Evolutionary conservation across 2,888 invertebrate genomes (phyloP).

Genomic region (Coenonympha arcania): DNA sequence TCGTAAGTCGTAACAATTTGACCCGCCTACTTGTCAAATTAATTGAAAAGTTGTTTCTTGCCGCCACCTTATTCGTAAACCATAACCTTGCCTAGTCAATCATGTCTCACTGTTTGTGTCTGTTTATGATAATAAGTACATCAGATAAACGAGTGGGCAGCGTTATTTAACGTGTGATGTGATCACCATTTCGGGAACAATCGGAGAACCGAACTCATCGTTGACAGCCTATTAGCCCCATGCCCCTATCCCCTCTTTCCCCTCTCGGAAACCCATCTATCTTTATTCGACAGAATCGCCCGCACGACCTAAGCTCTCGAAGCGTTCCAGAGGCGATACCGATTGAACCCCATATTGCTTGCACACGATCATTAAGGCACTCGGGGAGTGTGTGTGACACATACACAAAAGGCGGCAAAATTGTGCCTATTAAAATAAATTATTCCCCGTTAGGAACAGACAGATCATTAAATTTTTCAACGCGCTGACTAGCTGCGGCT

Average conservation of each 20-base stretch:
- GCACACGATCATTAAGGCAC: constrained; percentile 36
- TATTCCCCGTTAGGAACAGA: constrained; percentile 36
- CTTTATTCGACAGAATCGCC: constrained; percentile 64
- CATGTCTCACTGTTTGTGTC: constrained; percentile 10
- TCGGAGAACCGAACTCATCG: constrained; percentile 51
- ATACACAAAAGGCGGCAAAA: constrained; percentile 45
- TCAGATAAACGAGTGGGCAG: constrained; percentile 17
- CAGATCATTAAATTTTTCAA: constrained; percentile 42
- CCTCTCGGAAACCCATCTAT: constrained; percentile 53
- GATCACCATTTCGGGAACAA: constrained; percentile 20
- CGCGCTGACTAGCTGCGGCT: constrained; percentile 27
- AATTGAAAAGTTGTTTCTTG: constrained; percentile 10
- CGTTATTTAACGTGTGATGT: constrained; percentile 15
- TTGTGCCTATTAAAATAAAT: constrained; percentile 48
- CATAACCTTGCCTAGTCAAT: constrained; percentile 19
- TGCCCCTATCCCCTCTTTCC: constrained; percentile 40
- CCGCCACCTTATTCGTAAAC: constrained; percentile 4
- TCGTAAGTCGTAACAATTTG: neutral
- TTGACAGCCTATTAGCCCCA: constrained; percentile 70
- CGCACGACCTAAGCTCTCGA: constrained; percentile 50
- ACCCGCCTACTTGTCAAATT: constrained; percentile 17
- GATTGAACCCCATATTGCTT: constrained; percentile 35
- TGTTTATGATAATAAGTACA: constrained; percentile 7
- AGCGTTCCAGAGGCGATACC: constrained; percentile 42
- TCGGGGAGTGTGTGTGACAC: constrained; percentile 44